phyloP scores from a whole-genome alignment of 1,140 invertebrate genomes.

The Papilio machaon region DNA sequence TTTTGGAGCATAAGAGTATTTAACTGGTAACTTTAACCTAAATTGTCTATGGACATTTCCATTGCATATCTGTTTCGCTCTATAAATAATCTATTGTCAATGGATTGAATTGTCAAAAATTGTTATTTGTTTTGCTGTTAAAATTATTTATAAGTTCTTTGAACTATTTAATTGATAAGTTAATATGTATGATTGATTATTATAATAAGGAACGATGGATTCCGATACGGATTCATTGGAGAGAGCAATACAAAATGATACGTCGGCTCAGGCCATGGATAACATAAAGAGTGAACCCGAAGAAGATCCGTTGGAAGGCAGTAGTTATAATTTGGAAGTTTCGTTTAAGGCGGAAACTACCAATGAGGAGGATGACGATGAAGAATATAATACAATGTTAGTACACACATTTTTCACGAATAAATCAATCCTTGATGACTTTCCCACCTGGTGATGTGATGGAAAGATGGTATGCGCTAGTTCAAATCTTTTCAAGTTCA shows the following conservation, averaged over 20 bases:
- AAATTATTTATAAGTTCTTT: too few species aligned
- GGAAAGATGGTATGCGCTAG: too few species aligned
- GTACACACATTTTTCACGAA: not conserved
- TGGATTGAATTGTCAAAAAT: not conserved
- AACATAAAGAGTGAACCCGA: slow-evolving; percentile 37
- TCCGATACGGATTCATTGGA: not conserved
- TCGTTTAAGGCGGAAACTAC: slow-evolving; percentile 40
- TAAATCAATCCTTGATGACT: not conserved
- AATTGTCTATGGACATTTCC: not conserved
- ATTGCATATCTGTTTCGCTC: not conserved
- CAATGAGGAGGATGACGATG: slow-evolving; percentile 46
- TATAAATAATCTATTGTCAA: not conserved
- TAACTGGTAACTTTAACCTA: not conserved
- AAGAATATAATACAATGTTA: slow-evolving; percentile 46
- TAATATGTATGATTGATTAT: not conserved
- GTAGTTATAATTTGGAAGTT: slow-evolving; percentile 40
- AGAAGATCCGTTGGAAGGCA: slow-evolving; percentile 44
- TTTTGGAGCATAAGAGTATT: not conserved
- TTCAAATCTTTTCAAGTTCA: too few species aligned
- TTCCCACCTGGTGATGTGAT: too few species aligned
- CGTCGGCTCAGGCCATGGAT: not conserved
- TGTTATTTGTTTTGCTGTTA: not conserved
- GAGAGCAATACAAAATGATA: not conserved
- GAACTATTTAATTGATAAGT: not conserved
- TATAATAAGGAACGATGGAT: not conserved